These are phyloP conservation scores for Eupeodes luniger DNA, from an alignment of 2,888 invertebrate genomes.

Conservation along the genomic window DNA sequence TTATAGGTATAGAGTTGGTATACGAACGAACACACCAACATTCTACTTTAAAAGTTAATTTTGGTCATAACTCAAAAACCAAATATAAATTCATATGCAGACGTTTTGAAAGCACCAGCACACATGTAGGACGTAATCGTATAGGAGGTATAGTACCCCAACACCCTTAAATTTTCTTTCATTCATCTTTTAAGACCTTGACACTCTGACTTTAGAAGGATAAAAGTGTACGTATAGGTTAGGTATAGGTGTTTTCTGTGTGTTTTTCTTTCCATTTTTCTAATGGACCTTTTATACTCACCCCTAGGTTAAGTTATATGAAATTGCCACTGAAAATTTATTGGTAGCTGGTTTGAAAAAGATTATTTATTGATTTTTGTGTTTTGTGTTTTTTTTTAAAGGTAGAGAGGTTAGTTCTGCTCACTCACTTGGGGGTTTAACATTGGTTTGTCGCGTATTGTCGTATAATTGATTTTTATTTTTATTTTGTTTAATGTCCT, in stretches of 20 bases:
- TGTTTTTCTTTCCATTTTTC: conserved; percentile 41
- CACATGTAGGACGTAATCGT: too few species aligned
- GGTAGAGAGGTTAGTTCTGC: too few species aligned
- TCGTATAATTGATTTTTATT: too few species aligned
- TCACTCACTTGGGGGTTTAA: too few species aligned
- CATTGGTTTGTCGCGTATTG: too few species aligned
- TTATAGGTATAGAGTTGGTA: too few species aligned
- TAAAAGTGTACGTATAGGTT: not conserved
- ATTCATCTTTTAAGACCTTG: not conserved
- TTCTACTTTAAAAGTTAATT: conserved; percentile 63
- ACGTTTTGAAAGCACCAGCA: not conserved
- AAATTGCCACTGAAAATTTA: conserved; percentile 66
- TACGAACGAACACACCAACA: not conserved
- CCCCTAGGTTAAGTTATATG: conserved; percentile 12
- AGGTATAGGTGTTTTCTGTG: too few species aligned
- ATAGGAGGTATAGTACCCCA: too few species aligned
- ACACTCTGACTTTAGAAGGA: not conserved
- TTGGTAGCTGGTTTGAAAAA: conserved; percentile 61
- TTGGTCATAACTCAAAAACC: conserved; percentile 66
- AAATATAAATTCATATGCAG: conserved; percentile 56
- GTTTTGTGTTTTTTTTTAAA: conserved; percentile 28
- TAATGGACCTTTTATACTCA: conserved; percentile 61
- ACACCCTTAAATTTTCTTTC: not conserved
- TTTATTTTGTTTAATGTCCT: conserved; percentile 51
- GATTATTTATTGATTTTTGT: conserved; percentile 63